phyloP scores from a whole-genome alignment of 2,113 vertebrate species.

The Eurystomus gularis region DNA sequence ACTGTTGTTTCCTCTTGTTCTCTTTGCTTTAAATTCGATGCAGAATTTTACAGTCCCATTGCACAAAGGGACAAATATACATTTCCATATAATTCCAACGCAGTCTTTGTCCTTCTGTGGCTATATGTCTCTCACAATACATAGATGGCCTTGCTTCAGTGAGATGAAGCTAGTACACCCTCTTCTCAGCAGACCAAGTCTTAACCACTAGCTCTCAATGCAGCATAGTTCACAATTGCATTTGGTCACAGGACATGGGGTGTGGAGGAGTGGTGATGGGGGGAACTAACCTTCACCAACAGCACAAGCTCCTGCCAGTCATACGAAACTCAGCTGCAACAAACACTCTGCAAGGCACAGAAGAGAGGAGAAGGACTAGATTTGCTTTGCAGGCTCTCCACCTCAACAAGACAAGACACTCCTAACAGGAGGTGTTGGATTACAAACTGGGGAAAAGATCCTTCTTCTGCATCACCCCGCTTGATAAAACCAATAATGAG shows the following conservation, averaged over 20 bases:
- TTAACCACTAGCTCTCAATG: background rate
- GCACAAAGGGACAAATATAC: background rate
- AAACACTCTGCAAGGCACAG: background rate
- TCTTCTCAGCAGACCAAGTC: background rate
- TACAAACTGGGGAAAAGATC: background rate
- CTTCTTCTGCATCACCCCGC: background rate
- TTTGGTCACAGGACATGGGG: accelerated
- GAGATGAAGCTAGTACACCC: background rate
- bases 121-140: background rate
- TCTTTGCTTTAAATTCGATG: constrained; percentile 12
- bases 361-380: background rate
- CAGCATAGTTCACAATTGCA: accelerated
- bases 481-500: background rate
- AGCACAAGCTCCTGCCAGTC: background rate
- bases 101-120: background rate
- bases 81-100: background rate
- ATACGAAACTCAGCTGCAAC: background rate
- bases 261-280: background rate
- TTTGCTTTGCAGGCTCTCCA: background rate
- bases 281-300: background rate
- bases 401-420: background rate
- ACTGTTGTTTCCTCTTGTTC: constrained; percentile 3
- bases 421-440: background rate
- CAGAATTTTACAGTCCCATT: background rate
- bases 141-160: background rate